Percentiles rank a stretch among this genome's conserved stretches.
These are phyloP conservation scores for Corythornis vintsioides DNA, from an alignment of 2,113 vertebrate genomes.

Conservation along the genomic window DNA sequence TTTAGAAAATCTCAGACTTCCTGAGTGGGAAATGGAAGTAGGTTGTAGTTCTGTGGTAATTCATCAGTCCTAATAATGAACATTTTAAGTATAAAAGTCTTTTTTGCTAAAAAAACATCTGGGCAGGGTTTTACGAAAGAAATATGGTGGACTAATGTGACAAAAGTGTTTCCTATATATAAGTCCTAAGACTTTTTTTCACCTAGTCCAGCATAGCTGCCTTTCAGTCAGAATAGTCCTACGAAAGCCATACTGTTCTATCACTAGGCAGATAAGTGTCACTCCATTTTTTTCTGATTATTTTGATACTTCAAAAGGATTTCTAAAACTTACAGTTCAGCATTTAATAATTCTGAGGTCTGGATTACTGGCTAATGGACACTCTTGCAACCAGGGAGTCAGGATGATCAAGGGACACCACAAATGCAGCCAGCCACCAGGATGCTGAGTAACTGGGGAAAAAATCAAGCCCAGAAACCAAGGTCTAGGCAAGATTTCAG, in stretches of 20 bases:
- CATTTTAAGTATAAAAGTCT: background rate
- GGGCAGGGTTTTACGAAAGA: background rate
- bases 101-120: background rate
- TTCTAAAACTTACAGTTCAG: background rate
- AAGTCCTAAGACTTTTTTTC: background rate
- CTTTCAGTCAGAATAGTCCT: background rate
- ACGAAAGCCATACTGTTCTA: background rate
- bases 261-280: background rate
- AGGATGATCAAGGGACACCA: background rate
- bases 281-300: background rate
- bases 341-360: background rate
- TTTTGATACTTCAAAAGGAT: background rate
- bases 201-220: background rate
- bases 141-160: background rate
- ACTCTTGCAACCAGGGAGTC: background rate
- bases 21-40: background rate
- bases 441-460: background rate
- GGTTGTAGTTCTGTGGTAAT: background rate
- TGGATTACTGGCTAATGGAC: background rate
- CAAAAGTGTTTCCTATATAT: background rate
- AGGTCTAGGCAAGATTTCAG: background rate
- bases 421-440: background rate
- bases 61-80: background rate
- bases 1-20: background rate
- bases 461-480: background rate